Base-by-base conservation (phyloP, 2,113 vertebrate genomes). In the Poeciliopsis retropinna region DNA sequence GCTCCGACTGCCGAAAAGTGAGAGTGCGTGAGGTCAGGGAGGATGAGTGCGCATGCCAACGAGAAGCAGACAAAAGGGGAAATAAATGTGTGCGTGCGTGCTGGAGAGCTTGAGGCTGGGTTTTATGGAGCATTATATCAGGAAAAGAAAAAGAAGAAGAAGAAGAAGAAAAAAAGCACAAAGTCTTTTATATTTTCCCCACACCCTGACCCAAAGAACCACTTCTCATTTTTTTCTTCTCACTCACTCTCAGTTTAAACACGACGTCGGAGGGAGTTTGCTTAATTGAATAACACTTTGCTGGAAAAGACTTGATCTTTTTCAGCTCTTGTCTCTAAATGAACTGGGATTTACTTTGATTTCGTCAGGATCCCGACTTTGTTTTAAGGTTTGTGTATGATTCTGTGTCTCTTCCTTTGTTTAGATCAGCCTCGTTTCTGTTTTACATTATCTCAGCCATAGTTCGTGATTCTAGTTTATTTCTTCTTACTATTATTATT, bases 121-220 rank as follows among this genome's bases (percentile, higher is more conserved):
- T 90, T 90, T 88, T 88, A 57, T 67, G 51, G 72, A 87, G 82
- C 74, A 87, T 89, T 87, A 80, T 67, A 60, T 74, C 47, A 57
- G 67, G 22, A 64, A 63, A 34, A 10, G 10, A 37, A 37, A 11
- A 37, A 37, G 9, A 34, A 34, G 30, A 31, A 30, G 4, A 30
- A 30, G n/a, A 32, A 32, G 4, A 31, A 31, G 0, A 31, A 32
- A 39, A 37, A 15, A 25, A 2, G 39, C 31, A 1, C 0, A 60
- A 64, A 73, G 2, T 72, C 67, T 60, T 75, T 80, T 4, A 79
- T 72, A 71, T 84, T 60, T 79, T 81, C 62, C 70, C 60, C 67
- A 28, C 69, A 76, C 66, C 31, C 61, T 51, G 3, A 67, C 63
- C 14, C 31, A 62, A 67, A 75, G 32, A 67, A 67, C 57, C 47